phyloP scores from a whole-genome alignment of 92 coral and sea anemone species.

The Palythoa grandis region DNA sequence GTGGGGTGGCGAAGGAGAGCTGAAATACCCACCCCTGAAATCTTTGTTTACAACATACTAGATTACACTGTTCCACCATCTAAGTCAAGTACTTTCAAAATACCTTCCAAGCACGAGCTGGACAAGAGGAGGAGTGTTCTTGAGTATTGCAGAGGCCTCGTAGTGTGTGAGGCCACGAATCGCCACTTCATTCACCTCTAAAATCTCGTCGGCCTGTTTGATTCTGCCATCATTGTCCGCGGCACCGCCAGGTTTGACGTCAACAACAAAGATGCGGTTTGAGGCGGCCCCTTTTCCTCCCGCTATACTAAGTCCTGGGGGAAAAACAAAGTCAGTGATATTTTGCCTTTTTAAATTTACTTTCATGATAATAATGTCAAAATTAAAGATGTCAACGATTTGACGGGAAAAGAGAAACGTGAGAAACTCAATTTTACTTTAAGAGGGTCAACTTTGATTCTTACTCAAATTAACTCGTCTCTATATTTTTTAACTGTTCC shows the following conservation, averaged over 20 bases:
- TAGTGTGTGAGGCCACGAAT: conserved; percentile 97
- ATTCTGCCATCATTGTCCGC: conserved; percentile 93
- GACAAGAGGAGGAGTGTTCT: conserved; percentile 90
- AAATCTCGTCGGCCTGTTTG: conserved; percentile 93
- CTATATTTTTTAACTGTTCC: too few relatives aligned
- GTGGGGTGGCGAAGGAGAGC: too few relatives aligned
- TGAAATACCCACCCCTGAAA: neutral
- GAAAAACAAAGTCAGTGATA: neutral
- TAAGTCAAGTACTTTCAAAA: neutral
- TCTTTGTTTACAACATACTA: neutral
- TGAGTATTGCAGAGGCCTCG: conserved; percentile 94
- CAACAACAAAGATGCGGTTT: conserved; percentile 96
- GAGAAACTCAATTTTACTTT: too few relatives aligned
- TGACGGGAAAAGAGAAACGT: too few relatives aligned
- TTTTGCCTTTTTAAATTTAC: neutral
- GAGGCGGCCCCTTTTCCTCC: conserved; percentile 98
- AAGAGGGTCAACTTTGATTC: too few relatives aligned
- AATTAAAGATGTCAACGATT: too few relatives aligned
- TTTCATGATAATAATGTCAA: too few relatives aligned
- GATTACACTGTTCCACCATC: neutral
- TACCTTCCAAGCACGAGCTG: conserved; percentile 87
- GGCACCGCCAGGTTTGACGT: conserved; percentile 96
- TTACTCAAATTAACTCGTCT: too few relatives aligned
- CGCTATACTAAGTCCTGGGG: conserved; percentile 92
- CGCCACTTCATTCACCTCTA: conserved; percentile 89